These are phyloP conservation scores for Mobula birostris DNA, from an alignment of 2,113 vertebrate genomes.

Conservation along the genomic window DNA sequence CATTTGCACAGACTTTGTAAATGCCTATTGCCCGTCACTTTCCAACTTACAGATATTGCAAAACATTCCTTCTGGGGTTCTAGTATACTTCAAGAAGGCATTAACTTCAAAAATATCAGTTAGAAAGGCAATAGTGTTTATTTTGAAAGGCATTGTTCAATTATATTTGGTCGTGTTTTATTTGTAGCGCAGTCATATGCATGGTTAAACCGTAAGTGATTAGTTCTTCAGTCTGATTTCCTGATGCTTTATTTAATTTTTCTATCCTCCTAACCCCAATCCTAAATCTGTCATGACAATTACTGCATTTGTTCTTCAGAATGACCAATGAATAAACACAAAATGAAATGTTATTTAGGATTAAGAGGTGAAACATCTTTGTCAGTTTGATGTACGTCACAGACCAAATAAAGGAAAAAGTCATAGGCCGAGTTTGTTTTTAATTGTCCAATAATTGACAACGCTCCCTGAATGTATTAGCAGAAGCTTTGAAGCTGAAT, in stretches of 20 bases:
- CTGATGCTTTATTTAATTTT: neutral
- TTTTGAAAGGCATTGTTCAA: neutral
- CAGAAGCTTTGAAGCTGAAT: neutral
- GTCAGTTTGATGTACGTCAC: neutral
- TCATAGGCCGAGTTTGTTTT: neutral
- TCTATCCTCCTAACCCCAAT: neutral
- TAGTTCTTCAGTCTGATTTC: neutral
- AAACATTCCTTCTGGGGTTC: neutral
- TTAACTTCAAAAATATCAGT: too few relatives aligned
- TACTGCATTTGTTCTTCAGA: neutral
- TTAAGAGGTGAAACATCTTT: neutral
- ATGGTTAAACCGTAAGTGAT: neutral
- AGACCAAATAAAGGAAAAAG: neutral
- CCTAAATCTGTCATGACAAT: neutral
- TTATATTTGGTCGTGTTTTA: neutral
- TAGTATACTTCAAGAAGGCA: neutral
- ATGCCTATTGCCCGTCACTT: neutral
- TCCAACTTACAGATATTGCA: neutral
- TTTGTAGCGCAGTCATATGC: neutral
- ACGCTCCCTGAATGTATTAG: neutral
- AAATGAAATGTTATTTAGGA: neutral
- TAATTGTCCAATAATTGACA: neutral
- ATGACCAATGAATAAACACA: constrained; percentile 9
- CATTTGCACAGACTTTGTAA: neutral
- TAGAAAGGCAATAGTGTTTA: neutral